Base-by-base conservation (phyloP, 2,888 invertebrate genomes). In the Chorisops tibialis region DNA sequence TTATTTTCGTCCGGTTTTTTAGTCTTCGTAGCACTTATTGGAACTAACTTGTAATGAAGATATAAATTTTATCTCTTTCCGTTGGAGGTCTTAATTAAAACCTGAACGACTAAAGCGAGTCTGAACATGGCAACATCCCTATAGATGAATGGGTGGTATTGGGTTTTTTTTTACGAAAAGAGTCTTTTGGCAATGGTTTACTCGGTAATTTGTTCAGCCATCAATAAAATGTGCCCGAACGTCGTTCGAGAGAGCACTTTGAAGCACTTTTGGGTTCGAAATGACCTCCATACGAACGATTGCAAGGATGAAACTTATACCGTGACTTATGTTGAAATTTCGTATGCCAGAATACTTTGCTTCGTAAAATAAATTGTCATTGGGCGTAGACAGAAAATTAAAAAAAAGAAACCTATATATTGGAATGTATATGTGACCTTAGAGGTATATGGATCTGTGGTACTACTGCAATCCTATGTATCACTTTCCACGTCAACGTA, bases 21-120 rank as follows among this genome's bases (percentile, higher is more conserved):
- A 30, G 30, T 30, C 30, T 30, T 30, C 7, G 7, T 9, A 30
- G 30, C 30, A 30, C 30, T 30, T 30, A 30, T 30, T 30, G 30
- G 30, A 30, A 30, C 30, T 30, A 30, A 30, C 30, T 30, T 30
- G 41, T 45, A 45, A 45, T 45, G 45, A 45, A 45, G 45, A 45
- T 45, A 45, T 45, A 45, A 45, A 45, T 45, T 45, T 45, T 45
- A 45, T 45, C 45, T 45, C 16, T 45, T 16, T 18, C 18, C 19
- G 16, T 45, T 16, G 45, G 19, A 45, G 45, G 45, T 45, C 45
- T 45, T 45, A 45, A 45, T 45, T 45, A 45, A 45, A 45, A 45
- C 45, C 19, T 45, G 45, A 16, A 19, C 14, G 16, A 11, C 18
- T 4, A 4, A 45, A 18, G 4, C 14, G 11, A 2, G 12, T 11